Evolutionary conservation across 2,797 vertebrate genomes (phyloP).

Genomic region (Pseudochromis fuscus): DNA sequence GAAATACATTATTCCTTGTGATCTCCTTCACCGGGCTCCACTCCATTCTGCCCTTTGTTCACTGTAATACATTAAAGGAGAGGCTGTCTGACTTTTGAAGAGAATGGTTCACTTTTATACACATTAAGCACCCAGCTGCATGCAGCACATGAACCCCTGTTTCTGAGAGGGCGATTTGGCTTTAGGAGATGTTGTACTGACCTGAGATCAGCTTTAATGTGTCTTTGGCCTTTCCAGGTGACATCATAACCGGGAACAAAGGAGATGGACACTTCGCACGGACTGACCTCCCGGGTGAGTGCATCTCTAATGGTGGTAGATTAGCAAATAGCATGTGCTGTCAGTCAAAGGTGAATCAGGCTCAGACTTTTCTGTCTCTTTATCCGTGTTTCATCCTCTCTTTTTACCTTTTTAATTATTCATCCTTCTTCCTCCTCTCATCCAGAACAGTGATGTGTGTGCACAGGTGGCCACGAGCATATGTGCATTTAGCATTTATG

Average conservation of each 20-base stretch:
- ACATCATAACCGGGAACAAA: constrained; percentile 91
- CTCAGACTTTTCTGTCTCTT: neutral
- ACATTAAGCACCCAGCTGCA: constrained; percentile 47
- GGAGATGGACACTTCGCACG: constrained; percentile 94
- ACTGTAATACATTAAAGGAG: constrained; percentile 24
- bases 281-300: constrained; percentile 92
- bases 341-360: constrained; percentile 28
- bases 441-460: constrained; percentile 1
- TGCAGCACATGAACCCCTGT: constrained; percentile 29
- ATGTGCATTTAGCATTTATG: constrained; percentile 11
- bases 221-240: constrained; percentile 84
- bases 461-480: neutral
- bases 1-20: constrained; percentile 52
- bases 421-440: constrained; percentile 3
- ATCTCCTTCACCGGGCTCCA: constrained; percentile 34
- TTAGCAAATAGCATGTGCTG: constrained; percentile 19
- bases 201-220: constrained; percentile 41
- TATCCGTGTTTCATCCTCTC: neutral
- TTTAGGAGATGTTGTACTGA: constrained; percentile 19
- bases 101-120: constrained; percentile 57
- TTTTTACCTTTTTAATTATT: neutral
- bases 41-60: constrained; percentile 52
- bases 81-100: constrained; percentile 33
- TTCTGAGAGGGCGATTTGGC: constrained; percentile 38
- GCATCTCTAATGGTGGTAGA: constrained; percentile 10